Evolutionary conservation across 2,113 vertebrate genomes (phyloP), one percentile per base, ranked within the genome.

Genomic region (Coptodon bakossiorum): DNA sequence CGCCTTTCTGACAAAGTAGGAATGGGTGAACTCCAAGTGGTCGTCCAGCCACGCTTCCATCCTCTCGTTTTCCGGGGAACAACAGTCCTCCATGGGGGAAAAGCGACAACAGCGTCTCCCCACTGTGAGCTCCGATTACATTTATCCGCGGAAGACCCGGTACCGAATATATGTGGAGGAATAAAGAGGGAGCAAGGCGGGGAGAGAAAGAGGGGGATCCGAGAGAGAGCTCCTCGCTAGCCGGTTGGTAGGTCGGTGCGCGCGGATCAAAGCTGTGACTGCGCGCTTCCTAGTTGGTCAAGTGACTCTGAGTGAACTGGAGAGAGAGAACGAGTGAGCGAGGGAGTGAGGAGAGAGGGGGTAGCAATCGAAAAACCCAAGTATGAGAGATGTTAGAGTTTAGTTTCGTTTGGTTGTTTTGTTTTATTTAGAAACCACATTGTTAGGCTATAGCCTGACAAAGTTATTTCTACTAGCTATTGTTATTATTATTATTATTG

Each of bases 31-130:
- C 92, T 98, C 97, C 92, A 94, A 14, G 96, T 99, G 97, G 80
- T 99, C 98, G 90, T 99, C 98, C 96, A 99, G 97, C 98, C 98
- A 99, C 90, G 98, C 98, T 97, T 99, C 98, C 92, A 98, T 96
- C 92, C 93, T 90, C 54, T 97, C 97, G 85, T 93, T 95, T 61
- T 97, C 96, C 5, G 87, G 90, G 52, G 81, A 90, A 85, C 93
- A 90, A 84, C 85, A 54, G 66, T 93, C 94, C 94, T 97, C 97
- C 98, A 98, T 98, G 93, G 84, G 85, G 92, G 87, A 53, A 17
- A 80, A 27, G 36, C 63, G 45, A 56, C 54, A 17, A 43, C 73
- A 43, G 29, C 43, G 27, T 86, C 27, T 86, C 54, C 84, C 80
- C 61, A 3, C 92, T 16, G 52, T 24, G 81, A 59, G 73, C 82